phyloP scores from a whole-genome alignment of 2,113 vertebrate genomes.

The Podiceps cristatus region DNA sequence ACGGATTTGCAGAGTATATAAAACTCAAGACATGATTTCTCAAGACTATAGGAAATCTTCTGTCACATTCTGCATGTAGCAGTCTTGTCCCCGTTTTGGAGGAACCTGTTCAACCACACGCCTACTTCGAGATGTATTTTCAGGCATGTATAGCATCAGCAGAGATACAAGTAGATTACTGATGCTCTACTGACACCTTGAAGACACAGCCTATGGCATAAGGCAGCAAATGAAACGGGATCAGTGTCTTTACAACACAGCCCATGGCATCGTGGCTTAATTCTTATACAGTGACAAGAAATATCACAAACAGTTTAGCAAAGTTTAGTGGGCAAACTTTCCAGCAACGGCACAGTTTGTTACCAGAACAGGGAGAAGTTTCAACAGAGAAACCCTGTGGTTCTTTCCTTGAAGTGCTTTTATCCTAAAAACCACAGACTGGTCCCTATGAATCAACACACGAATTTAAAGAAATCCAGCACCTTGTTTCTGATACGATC shows the following conservation, averaged over 20 bases:
- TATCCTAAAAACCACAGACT: background rate
- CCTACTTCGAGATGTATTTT: background rate
- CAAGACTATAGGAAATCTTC: background rate
- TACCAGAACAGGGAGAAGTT: background rate
- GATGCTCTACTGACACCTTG: background rate
- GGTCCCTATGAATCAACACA: slow-evolving; percentile 11
- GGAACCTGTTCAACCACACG: background rate
- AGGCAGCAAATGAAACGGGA: background rate
- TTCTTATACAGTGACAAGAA: background rate
- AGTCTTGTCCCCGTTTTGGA: background rate
- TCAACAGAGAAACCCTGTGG: background rate
- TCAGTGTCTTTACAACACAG: background rate
- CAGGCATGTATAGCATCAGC: background rate
- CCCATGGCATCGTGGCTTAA: background rate
- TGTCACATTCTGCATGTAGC: background rate
- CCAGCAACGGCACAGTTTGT: background rate
- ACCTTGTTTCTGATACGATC: slow-evolving; percentile 98
- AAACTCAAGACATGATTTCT: background rate
- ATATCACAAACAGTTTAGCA: background rate
- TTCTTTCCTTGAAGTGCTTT: background rate
- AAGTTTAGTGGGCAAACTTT: background rate
- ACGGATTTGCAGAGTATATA: background rate
- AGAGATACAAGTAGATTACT: background rate
- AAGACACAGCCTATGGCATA: background rate
- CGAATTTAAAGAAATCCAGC: slow-evolving; percentile 56